phyloP scores from a whole-genome alignment of 2,113 vertebrate genomes.

The Lepidothrix coronata region DNA sequence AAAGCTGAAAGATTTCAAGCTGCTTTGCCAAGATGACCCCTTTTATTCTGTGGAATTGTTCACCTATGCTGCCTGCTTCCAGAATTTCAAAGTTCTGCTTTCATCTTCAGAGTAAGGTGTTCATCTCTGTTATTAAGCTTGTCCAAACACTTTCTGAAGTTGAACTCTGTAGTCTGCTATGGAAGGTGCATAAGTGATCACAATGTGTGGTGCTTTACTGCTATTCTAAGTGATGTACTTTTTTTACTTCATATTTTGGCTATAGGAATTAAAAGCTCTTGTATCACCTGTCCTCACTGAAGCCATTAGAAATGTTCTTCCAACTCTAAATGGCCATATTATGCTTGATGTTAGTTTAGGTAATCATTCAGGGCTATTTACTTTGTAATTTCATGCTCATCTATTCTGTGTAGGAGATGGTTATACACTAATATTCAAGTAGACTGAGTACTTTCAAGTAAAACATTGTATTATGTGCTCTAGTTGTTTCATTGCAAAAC shows the following conservation, averaged over 20 bases:
- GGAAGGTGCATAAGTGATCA: not conserved
- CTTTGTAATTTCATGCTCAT: not conserved
- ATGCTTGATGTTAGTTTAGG: not conserved
- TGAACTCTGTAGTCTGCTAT: not conserved
- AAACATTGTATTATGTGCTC: not conserved
- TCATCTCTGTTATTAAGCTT: not conserved
- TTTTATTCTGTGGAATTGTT: not conserved
- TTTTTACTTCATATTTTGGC: not conserved
- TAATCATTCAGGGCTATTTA: not conserved
- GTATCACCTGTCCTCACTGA: not conserved
- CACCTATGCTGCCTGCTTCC: not conserved
- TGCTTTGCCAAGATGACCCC: not conserved
- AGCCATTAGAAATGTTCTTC: not conserved
- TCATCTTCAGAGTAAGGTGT: not conserved
- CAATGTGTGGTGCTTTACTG: not conserved
- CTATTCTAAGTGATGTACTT: not conserved
- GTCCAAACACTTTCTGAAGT: not conserved
- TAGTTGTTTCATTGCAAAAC: not conserved
- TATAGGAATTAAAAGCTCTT: not conserved
- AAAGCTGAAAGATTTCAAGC: not conserved
- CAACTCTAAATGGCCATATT: not conserved
- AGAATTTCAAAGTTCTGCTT: not conserved
- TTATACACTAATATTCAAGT: not conserved
- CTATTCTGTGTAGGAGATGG: not conserved
- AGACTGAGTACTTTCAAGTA: not conserved